Evolutionary conservation across 2,888 invertebrate genomes (phyloP).

Genomic region (Lamellibrachia columna): DNA sequence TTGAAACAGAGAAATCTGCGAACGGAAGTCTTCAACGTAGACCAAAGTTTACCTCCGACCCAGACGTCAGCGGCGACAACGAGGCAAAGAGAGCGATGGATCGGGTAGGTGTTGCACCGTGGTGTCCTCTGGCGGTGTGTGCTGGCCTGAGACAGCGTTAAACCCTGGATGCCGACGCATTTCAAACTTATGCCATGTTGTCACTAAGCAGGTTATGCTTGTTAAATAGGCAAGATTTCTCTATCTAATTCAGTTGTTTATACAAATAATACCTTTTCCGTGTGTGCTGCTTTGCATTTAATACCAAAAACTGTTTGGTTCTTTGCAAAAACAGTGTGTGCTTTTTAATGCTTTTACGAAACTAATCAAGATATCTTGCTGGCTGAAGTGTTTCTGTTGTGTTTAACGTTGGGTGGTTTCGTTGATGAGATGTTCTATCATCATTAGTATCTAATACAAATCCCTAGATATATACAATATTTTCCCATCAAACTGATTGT

Average conservation of each 20-base stretch:
- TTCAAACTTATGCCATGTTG: background rate
- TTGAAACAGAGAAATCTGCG: slow-evolving; percentile 21
- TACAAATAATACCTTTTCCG: background rate
- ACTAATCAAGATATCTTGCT: background rate
- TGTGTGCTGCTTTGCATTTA: background rate
- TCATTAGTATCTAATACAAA: background rate
- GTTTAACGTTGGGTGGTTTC: background rate
- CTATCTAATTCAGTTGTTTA: no score
- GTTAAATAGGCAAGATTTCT: background rate
- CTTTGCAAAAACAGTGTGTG: background rate
- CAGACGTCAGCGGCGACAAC: background rate
- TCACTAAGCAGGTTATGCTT: background rate
- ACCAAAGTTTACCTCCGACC: background rate
- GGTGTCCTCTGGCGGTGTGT: background rate
- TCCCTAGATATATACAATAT: background rate
- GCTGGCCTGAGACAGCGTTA: background rate
- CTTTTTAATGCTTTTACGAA: background rate
- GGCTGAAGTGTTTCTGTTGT: background rate
- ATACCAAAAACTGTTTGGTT: background rate
- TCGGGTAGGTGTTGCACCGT: slow-evolving; percentile 7
- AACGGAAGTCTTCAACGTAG: slow-evolving; percentile 26
- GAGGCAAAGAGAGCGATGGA: slow-evolving; percentile 24
- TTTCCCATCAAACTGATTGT: background rate
- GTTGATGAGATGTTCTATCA: background rate
- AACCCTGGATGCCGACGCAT: background rate